phyloP scores from a whole-genome alignment of 2,888 invertebrate genomes.

The Catocala nupta region DNA sequence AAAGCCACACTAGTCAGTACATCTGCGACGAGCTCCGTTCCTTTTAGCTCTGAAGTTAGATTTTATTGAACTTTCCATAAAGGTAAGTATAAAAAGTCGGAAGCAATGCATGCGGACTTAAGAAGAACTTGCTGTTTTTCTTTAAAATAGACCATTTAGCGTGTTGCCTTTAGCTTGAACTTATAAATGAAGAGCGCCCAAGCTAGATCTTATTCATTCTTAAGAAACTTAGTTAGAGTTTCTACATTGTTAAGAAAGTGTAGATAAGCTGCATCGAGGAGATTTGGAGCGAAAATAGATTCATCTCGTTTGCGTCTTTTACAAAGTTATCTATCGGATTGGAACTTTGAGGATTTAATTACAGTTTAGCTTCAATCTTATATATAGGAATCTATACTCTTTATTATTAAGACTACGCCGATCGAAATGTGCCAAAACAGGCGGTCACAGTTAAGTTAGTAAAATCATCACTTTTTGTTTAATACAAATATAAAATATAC shows the following conservation, averaged over 20 bases:
- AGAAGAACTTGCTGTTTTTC: constrained; percentile 32
- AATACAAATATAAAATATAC: too few relatives aligned
- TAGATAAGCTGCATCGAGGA: constrained; percentile 1
- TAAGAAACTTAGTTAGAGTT: constrained; percentile 18
- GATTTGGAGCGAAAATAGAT: background rate
- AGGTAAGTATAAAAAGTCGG: constrained; percentile 41
- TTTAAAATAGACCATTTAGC: constrained; percentile 29
- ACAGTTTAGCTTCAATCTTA: too few relatives aligned
- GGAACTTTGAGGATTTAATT: background rate
- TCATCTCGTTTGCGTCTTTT: background rate
- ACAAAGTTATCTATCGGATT: background rate
- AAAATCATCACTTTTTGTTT: too few relatives aligned
- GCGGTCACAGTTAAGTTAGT: too few relatives aligned
- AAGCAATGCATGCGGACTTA: constrained; percentile 34
- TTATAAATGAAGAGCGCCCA: constrained; percentile 26
- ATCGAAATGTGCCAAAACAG: too few relatives aligned
- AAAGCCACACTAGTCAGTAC: constrained; percentile 11
- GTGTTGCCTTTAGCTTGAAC: constrained; percentile 11
- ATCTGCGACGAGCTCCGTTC: constrained; percentile 40
- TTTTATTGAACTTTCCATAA: constrained; percentile 59
- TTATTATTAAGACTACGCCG: too few relatives aligned
- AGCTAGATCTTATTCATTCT: constrained; percentile 19
- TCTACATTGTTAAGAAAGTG: constrained; percentile 3
- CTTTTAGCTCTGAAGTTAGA: constrained; percentile 58
- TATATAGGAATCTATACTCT: too few relatives aligned